These are phyloP conservation scores for Triops longicaudatus DNA, from an alignment of 1,140 invertebrate species.

Conservation along the genomic window DNA sequence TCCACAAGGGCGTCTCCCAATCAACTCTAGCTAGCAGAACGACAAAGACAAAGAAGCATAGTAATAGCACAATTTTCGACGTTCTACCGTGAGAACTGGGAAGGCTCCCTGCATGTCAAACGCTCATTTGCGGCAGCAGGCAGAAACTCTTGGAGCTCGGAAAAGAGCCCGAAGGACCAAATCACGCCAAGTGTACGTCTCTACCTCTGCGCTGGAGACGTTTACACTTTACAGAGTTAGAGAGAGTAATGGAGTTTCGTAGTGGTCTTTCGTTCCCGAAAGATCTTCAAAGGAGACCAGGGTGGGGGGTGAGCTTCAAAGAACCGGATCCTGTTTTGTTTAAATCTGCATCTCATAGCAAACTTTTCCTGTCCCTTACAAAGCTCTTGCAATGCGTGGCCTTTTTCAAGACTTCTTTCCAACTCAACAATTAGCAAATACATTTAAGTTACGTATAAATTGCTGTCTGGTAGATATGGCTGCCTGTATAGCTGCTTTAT, in stretches of 20 bases:
- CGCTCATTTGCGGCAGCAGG: background rate
- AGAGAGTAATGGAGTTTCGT: background rate
- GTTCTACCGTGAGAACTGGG: background rate
- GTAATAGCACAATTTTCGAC: background rate
- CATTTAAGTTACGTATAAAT: no score
- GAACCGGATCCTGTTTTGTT: background rate
- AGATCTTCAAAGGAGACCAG: background rate
- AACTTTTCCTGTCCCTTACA: background rate
- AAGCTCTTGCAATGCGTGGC: background rate
- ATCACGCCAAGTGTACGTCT: background rate
- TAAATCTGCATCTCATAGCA: background rate
- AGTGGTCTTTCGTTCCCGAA: background rate
- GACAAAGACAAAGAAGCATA: background rate
- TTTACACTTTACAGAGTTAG: background rate
- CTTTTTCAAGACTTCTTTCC: background rate
- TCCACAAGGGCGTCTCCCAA: background rate
- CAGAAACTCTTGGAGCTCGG: background rate
- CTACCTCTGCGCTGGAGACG: no score
- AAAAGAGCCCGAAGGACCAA: background rate
- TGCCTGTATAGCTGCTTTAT: no score
- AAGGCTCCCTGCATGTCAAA: background rate
- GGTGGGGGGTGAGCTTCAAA: background rate
- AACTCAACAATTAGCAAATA: background rate
- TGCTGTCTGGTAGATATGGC: no score
- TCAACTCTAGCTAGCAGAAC: background rate